phyloP scores from a whole-genome alignment of 2,888 invertebrate genomes.

The Parelbella ahira region DNA sequence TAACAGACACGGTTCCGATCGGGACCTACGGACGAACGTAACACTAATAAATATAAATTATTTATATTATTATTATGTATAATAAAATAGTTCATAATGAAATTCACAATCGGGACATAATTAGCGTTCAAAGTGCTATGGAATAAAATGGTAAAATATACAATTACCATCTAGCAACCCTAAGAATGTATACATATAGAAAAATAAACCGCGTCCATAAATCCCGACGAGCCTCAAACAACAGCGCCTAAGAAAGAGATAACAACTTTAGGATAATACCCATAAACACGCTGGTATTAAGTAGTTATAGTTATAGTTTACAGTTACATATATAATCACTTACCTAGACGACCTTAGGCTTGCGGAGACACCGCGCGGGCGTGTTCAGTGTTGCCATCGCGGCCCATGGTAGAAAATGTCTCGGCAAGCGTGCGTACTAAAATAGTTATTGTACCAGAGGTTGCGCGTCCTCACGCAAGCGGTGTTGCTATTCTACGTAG shows the following conservation, averaged over 20 bases:
- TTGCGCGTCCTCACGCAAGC: conserved; percentile 33
- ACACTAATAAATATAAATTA: no score
- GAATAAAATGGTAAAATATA: conserved; percentile 4
- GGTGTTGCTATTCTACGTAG: conserved; percentile 33
- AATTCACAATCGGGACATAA: conserved; percentile 7
- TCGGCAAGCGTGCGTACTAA: conserved; percentile 42
- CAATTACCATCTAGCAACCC: conserved; percentile 24
- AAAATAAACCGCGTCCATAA: conserved; percentile 42
- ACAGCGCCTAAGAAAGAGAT: conserved; percentile 80
- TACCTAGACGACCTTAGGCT: conserved; percentile 49
- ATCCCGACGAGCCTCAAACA: conserved; percentile 60
- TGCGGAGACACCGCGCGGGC: conserved; percentile 50
- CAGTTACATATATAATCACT: conserved; percentile 46
- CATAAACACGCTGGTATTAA: conserved; percentile 63
- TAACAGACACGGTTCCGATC: conserved; percentile 62
- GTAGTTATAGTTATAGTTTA: conserved; percentile 57
- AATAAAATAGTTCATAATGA: no score
- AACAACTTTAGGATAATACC: conserved; percentile 75
- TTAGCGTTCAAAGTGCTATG: neutral
- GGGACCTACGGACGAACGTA: conserved; percentile 52
- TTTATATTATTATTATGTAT: no score
- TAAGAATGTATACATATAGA: conserved; percentile 3
- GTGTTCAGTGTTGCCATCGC: conserved; percentile 1
- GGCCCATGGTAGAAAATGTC: no score
- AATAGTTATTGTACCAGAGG: conserved; percentile 63